Evolutionary conservation across 2,888 invertebrate species (phyloP), one percentile per base, ranked within the genome.

Genomic region (Matsumyia berberina): DNA sequence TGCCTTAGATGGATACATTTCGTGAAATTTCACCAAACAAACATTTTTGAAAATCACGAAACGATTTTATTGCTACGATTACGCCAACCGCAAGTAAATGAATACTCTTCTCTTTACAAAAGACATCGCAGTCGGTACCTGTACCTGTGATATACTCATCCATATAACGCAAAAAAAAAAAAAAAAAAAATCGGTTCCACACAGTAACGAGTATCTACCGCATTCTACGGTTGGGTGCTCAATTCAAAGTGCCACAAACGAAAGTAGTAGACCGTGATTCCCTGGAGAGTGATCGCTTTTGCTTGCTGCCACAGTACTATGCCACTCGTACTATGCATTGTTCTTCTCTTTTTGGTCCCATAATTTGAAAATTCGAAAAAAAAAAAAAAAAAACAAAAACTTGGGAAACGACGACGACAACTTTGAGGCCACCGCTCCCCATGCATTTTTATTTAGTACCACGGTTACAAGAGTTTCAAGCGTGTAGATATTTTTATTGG

Each of bases 261-360:
- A 85, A 85, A 85, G 85, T 85, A 85, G 80, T 85, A 85, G 85
- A 85, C 85, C 85, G 85, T 85, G 74, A 85, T 85, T 85, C 85
- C 85, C 85, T 66, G 80, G 37, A 80, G 85, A 85, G 74, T 70
- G 85, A 85, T 80, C 85, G 80, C 85, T 76, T 80, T 66, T 80
- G 57, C 57, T 76, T 58, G 29, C 51, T 44, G 35, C 44, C 31
- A 35, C 42, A 9, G 42, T 64, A 49, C 53, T 55, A 24, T 24
- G 44, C 11, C 64, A 55, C 29, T 67, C 39, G 12, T 46, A 37
- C 37, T 46, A 29, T 64, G 57, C 29, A 73, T 79, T 83, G 67
- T 77, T 78, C 62, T 72, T 57, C 53, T 72, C 53, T 69, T 77
- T 60, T 83, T 53, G 73, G 73, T 73, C 39, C 57, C 78, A 77